These are phyloP conservation scores for Arbacia lixula DNA, from an alignment of 53 echinoderm and acorn worm species.

Conservation along the genomic window DNA sequence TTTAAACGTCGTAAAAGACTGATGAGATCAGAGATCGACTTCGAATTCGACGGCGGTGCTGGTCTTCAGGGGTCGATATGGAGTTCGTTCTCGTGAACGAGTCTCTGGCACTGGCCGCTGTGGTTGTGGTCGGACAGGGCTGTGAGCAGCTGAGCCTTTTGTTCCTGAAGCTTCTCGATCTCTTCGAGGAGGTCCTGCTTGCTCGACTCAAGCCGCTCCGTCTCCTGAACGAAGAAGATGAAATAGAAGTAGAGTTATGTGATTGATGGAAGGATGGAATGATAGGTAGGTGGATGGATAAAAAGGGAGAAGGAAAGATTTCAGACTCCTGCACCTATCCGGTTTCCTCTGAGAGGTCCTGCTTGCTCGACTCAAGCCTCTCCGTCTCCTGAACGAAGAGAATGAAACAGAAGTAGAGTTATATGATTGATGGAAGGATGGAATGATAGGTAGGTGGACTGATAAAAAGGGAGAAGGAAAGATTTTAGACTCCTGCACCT, in stretches of 20 bases:
- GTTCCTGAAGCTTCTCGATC: conserved; percentile 71
- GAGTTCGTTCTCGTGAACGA: conserved; percentile 53
- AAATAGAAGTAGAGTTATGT: no score
- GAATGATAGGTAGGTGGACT: no score
- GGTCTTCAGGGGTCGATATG: conserved; percentile 69
- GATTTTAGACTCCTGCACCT: conserved; percentile 69
- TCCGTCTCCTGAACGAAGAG: conserved; percentile 78
- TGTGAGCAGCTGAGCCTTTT: conserved; percentile 65
- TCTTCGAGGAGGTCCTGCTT: conserved; percentile 74
- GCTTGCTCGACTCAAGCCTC: conserved; percentile 65
- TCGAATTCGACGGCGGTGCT: no score
- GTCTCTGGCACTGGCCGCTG: conserved; percentile 17
- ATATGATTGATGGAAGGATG: no score
- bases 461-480: no score
- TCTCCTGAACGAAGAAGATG: conserved; percentile 75
- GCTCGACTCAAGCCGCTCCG: conserved; percentile 65
- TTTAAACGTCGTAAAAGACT: no score
- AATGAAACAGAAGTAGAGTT: no score
- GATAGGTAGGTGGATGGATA: no score
- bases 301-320: no score
- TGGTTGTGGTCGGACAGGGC: conserved; percentile 60
- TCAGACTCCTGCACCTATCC: conserved; percentile 67
- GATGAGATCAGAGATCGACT: no score
- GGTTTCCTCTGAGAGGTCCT: conserved; percentile 74
- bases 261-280: no score